A percentile compares a stretch with the other conserved stretches of the same genome.
phyloP scores from a whole-genome alignment of 1,140 invertebrate genomes.

The Mercenaria mercenaria region DNA sequence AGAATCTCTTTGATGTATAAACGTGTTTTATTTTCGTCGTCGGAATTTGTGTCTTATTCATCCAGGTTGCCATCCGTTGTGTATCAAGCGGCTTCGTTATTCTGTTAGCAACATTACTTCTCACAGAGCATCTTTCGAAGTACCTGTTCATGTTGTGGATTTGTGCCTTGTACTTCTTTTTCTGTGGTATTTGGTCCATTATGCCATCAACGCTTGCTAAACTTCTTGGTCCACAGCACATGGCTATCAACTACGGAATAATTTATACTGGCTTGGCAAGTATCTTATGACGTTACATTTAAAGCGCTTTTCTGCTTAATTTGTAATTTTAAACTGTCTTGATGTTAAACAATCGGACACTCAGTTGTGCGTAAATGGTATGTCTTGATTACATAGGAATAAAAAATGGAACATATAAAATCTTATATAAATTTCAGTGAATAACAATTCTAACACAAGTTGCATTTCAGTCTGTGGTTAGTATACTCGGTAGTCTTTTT shows the following conservation, averaged over 20 bases:
- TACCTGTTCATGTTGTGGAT: neutral
- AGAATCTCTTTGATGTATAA: too few species aligned
- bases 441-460: too few species aligned
- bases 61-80: neutral
- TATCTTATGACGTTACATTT: neutral
- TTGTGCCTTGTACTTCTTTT: constrained; percentile 14
- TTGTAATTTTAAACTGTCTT: too few species aligned
- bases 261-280: constrained; percentile 14
- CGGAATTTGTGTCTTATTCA: too few species aligned
- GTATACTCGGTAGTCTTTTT: constrained; percentile 8
- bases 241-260: constrained; percentile 20
- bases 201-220: constrained; percentile 1
- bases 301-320: too few species aligned
- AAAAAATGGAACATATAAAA: too few species aligned
- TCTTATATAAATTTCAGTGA: too few species aligned
- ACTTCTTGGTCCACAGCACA: constrained; percentile 16
- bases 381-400: too few species aligned
- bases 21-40: too few species aligned
- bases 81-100: neutral
- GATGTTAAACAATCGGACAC: too few species aligned
- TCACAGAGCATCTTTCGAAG: neutral
- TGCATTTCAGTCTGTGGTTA: neutral
- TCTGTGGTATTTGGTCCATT: constrained; percentile 30
- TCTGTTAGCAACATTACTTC: neutral
- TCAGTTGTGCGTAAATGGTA: too few species aligned